Evolutionary conservation across 1,140 invertebrate genomes (phyloP), one percentile per base, ranked within the genome.

Genomic region (Eriocheir sinensis): DNA sequence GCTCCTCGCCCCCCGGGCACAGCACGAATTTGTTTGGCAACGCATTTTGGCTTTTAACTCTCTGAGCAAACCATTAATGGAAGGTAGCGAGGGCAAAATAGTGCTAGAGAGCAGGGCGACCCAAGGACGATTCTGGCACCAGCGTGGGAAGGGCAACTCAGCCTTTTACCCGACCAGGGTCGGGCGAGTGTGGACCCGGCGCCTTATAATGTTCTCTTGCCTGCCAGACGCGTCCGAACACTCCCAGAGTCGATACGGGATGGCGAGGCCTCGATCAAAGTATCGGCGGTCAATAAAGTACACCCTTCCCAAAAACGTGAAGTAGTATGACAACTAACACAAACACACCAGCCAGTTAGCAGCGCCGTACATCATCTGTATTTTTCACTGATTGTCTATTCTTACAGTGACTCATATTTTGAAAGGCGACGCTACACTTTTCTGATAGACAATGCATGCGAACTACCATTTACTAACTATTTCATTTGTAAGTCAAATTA

Each of bases 11-110:
- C 93, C 88, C 32, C 41, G 41, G 89, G 41, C 93, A 36, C 40
- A 38, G 44, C 93, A 90, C 40, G 93, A 94, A 94, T 94, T 94
- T 94, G 93, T 94, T 91, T 94, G 89, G 93, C 93, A 94, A 89
- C 93, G 93, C 88, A 94, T 94, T 94, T 94, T 94, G 93, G 93
- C 93, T 94, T 94, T 94, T 94, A 94, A 94, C 93, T 94, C 93
- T 40, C 93, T 38, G 93, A 94, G 93, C 93, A 90, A 90, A 91
- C 93, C 93, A 94, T 94, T 94, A 94, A 94, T 94, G 93, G 93
- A 81, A 81, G 88, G 89, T 48, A 89, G 80, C 40, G 30, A 8
- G 88, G 93, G 79, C 72, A 83, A 91, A 80, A 91, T 48, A 91
- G 93, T 90, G 93, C 79, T 90, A 85, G 79, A 44, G 41, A 83